A percentile compares a stretch with the other conserved stretches of the same genome.
phyloP scores from a whole-genome alignment of 2,113 vertebrate genomes.

The Gasterosteus nipponicus region DNA sequence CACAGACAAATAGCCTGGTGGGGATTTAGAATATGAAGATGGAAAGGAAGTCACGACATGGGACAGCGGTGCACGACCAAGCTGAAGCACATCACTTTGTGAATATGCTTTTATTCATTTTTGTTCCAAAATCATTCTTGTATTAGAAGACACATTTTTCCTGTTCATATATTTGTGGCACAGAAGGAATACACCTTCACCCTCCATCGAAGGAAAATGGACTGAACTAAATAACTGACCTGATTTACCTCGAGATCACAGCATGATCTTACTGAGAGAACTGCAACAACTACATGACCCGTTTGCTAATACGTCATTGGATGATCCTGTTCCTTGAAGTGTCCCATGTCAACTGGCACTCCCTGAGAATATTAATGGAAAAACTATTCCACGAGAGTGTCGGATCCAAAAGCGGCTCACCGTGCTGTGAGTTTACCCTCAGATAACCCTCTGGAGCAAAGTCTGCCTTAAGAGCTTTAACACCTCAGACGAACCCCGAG shows the following conservation, averaged over 20 bases:
- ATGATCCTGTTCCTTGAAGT: not conserved
- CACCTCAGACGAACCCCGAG: conserved; percentile 9
- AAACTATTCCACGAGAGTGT: not conserved
- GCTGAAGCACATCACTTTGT: conserved; percentile 21
- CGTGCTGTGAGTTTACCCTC: conserved; percentile 23
- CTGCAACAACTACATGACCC: not conserved
- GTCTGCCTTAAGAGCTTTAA: conserved; percentile 39
- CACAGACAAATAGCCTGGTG: conserved; percentile 49
- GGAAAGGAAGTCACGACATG: conserved; percentile 34
- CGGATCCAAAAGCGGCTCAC: conserved; percentile 33
- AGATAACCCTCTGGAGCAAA: conserved; percentile 39
- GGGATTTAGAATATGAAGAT: conserved; percentile 58
- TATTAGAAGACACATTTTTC: not conserved
- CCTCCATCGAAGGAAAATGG: not conserved
- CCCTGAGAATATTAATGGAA: conserved; percentile 10
- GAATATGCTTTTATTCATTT: conserved; percentile 26
- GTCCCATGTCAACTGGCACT: not conserved
- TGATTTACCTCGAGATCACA: not conserved
- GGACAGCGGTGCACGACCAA: conserved; percentile 37
- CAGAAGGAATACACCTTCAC: not conserved
- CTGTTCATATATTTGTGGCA: too few species aligned
- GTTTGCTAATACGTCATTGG: not conserved
- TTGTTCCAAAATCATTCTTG: not conserved
- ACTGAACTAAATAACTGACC: not conserved
- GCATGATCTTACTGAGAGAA: not conserved